phyloP scores from a whole-genome alignment of 2,113 vertebrate species.

The Murina feae region DNA sequence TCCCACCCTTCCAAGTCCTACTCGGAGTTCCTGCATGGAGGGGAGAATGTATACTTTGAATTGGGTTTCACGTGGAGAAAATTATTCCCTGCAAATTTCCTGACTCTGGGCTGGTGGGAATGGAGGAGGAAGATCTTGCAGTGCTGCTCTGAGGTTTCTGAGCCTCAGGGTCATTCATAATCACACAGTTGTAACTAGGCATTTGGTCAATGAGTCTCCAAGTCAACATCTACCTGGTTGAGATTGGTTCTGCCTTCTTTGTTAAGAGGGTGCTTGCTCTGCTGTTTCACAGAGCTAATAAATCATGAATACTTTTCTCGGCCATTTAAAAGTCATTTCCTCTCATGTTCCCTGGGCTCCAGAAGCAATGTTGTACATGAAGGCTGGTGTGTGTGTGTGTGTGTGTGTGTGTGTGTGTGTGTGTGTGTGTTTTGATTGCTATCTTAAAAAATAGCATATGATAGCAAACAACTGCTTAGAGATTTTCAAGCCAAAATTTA shows the following conservation, averaged over 20 bases:
- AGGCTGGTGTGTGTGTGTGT: not conserved
- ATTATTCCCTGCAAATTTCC: conserved; percentile 27
- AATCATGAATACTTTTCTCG: conserved; percentile 54
- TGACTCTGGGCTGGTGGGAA: not conserved
- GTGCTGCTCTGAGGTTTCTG: not conserved
- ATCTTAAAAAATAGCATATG: conserved; percentile 32
- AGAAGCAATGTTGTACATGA: conserved; percentile 37
- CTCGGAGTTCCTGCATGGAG: not conserved
- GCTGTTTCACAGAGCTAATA: conserved; percentile 54
- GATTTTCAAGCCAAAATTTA: conserved; percentile 54
- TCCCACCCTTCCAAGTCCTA: not conserved
- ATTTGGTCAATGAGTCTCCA: conserved; percentile 16
- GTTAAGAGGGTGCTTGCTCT: conserved; percentile 13
- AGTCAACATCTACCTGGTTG: not conserved
- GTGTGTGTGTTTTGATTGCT: not conserved
- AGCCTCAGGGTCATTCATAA: not conserved
- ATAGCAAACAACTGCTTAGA: conserved; percentile 54
- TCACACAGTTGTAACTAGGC: not conserved
- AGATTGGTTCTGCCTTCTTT: conserved; percentile 9
- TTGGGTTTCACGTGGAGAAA: not conserved
- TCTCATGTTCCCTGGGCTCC: conserved; percentile 55
- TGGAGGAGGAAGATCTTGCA: not conserved
- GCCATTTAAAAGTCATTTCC: conserved; percentile 67
- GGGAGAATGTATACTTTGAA: not conserved
- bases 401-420: not conserved